phyloP scores from a whole-genome alignment of 2,113 vertebrate species.

The Prolemur simus region DNA sequence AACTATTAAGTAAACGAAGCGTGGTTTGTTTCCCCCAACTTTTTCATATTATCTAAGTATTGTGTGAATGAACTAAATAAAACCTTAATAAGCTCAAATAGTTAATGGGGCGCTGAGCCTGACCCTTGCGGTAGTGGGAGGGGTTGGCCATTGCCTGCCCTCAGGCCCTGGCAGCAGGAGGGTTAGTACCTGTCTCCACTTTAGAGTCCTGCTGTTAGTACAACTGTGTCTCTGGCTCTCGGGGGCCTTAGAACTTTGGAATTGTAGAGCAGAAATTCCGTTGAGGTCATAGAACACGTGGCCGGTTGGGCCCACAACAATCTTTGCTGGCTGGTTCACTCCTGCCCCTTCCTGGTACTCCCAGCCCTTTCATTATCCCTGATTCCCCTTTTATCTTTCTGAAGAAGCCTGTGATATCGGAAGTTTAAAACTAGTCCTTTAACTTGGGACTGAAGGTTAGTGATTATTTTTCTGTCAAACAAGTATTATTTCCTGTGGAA shows the following conservation, averaged over 20 bases:
- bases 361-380: not conserved
- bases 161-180: not conserved
- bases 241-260: not conserved
- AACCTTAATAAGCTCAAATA: not conserved
- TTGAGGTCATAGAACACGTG: not conserved
- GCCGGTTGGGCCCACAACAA: not conserved
- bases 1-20: not conserved
- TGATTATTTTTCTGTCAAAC: not conserved
- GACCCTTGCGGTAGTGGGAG: too few species aligned
- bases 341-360: not conserved
- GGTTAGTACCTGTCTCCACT: not conserved
- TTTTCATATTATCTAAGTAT: not conserved
- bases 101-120: not conserved
- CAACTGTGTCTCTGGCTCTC: not conserved
- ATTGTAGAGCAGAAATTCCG: conserved; percentile 19
- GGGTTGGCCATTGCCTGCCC: not conserved
- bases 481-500: not conserved
- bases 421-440: not conserved
- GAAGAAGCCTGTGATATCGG: not conserved
- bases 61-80: not conserved
- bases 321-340: not conserved
- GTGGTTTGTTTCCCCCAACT: not conserved
- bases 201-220: not conserved
- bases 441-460: not conserved
- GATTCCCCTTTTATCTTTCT: not conserved